Conservation (phyloP, 2,797 vertebrate genomes). For the Phataginus tetradactyla region DNA sequence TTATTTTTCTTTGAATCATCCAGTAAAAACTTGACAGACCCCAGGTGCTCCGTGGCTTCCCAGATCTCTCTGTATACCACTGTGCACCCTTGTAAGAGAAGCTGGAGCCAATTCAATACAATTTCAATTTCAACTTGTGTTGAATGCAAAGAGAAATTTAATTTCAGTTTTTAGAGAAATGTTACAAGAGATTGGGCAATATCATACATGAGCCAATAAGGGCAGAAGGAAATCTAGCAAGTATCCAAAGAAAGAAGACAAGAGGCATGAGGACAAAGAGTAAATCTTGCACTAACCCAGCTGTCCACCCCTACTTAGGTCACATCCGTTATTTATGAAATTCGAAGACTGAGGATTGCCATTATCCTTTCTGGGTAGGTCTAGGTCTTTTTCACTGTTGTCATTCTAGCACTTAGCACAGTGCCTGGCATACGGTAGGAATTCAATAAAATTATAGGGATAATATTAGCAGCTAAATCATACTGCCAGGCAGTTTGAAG, state of each 20-base stretch:
- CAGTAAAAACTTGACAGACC: background rate
- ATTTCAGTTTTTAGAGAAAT: slow-evolving; percentile 41
- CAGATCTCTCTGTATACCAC: background rate
- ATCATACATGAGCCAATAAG: background rate
- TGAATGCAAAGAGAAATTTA: background rate
- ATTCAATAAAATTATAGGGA: background rate
- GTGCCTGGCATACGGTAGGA: background rate
- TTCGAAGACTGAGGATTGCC: background rate
- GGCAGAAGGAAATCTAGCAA: slow-evolving; percentile 44
- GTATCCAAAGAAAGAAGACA: slow-evolving; percentile 5
- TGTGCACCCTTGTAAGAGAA: background rate
- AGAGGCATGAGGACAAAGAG: slow-evolving; percentile 48
- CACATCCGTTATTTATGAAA: background rate
- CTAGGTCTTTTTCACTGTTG: background rate
- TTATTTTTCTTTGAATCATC: background rate
- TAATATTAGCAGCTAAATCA: background rate
- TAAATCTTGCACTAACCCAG: background rate
- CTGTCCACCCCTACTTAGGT: background rate
- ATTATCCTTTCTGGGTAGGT: background rate
- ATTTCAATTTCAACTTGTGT: background rate
- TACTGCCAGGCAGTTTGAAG: background rate
- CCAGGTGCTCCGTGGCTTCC: background rate
- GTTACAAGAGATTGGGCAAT: slow-evolving; percentile 37
- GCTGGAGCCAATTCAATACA: background rate
- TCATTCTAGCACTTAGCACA: background rate